Evolutionary conservation across 2,113 vertebrate species (phyloP), one percentile per base, ranked within the genome.

Genomic region (Eclectus roratus): DNA sequence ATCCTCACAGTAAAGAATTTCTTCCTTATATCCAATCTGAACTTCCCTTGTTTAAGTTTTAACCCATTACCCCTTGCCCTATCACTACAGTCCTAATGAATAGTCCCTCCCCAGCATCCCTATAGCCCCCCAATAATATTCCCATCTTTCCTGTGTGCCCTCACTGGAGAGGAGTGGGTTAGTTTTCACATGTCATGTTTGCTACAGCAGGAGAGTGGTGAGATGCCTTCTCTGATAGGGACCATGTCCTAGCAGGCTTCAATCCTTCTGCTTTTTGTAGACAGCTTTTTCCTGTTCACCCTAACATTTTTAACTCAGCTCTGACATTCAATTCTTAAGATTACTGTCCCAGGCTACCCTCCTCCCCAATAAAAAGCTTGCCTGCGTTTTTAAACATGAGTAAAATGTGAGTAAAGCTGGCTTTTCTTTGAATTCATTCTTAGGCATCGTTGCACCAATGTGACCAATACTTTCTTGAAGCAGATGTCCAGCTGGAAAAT

Each of bases 401-500:
- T 29, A 41, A 94, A 88, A 65, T 20, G 12, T 43, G 10, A 39
- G 18, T 29, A 84, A 88, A 78, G 6, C 31, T 39, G 91, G 13
- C n/a, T 95, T 88, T 85, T 46, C 33, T 85, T 65, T 73, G 16
- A 12, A 43, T 80, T 80, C 2, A 50, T 47, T 83, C 35, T 95
- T 73, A 53, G 7, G 39, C 4, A 1, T 55, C 47, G 9, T 53
- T 88, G n/a, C 31, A 80, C 8, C 4, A 3, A 55, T 88, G 58
- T 72, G 50, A 53, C 46, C 5, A 31, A 70, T 66, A 63, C 6
- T 90, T 41, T 49, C 58, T 85, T 53, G 76, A 66, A 91, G 58
- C 84, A 89, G 64, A 85, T 85, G 85, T 91, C 63, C 79, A 80
- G 63, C 63, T 95, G 82, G 79, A 88, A 94, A 94, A 91, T 91